Evolutionary conservation across 2,797 vertebrate species (phyloP), one percentile per base, ranked within the genome.

Genomic region (Myotis findleyi): DNA sequence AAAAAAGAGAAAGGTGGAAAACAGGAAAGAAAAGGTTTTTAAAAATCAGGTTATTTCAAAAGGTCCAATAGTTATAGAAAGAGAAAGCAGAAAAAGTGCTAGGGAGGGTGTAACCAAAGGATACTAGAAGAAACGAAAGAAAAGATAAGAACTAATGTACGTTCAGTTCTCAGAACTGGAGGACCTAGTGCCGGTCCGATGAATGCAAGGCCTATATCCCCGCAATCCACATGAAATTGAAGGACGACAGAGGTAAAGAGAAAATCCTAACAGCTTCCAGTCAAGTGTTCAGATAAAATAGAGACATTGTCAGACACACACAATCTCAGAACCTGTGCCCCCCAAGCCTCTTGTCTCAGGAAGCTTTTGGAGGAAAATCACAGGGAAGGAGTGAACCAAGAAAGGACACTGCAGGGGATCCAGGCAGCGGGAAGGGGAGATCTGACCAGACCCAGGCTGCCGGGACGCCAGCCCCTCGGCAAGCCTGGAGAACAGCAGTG

Each of bases 401-500:
- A 72, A 14, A 49, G 41, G 55, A 21, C 33, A 11, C 38, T 21
- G 68, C 30, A 36, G 7, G 3, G 38, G 51, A 36, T 36, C 14
- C 16, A 30, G 66, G 16, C 68, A 27, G 38, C 0, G 7, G 6
- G 33, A 9, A 21, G 1, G 11, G 72, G 17, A 41, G 4, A 8
- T 30, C 77, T 12, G 3, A 20, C 21, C 20, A 10, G 25, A 41
- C 64, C 1, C 16, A 9, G 75, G 51, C 11, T 18, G 25, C 59
- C 6, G 1, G 59, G 21, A 16, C 7, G 13, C 59, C 12, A 4
- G 59, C 59, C 10, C 6, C 36, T 3, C 11, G 69, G 30, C 20
- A 6, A 1, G 4, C n/a, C 33, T 7, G 9, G 25, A 7, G 30
- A 57, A 17, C 20, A 0, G n/a, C 38, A 16, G 27, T 27, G 23